These are phyloP conservation scores for Eciton burchellii DNA, from an alignment of 1,140 invertebrate species.

Conservation along the genomic window DNA sequence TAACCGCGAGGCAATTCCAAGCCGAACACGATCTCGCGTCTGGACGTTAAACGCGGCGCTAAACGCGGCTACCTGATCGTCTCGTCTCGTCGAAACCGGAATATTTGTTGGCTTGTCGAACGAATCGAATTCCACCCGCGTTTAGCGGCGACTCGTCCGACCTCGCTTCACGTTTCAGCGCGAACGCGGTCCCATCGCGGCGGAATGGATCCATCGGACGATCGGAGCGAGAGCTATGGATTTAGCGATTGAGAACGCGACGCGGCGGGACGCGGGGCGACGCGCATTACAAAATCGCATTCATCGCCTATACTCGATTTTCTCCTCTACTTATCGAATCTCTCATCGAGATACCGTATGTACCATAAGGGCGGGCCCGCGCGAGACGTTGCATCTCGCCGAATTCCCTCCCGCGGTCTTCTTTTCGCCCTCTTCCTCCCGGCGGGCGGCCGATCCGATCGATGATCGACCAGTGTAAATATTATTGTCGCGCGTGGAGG, in stretches of 20 bases:
- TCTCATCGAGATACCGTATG: slow-evolving; percentile 67
- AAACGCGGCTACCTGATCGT: neutral
- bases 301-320: slow-evolving; percentile 76
- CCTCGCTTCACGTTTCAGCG: neutral
- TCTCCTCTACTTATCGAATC: slow-evolving; percentile 70
- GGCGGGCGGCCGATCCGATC: slow-evolving; percentile 16
- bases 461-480: slow-evolving; percentile 64
- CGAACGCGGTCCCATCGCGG: neutral
- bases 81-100: neutral
- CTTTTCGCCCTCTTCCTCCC: slow-evolving; percentile 14
- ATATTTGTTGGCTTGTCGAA: neutral
- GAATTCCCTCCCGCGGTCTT: slow-evolving; percentile 38
- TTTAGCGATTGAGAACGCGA: neutral
- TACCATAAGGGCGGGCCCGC: slow-evolving; percentile 45
- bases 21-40: neutral
- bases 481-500: slow-evolving; percentile 35
- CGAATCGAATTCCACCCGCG: neutral
- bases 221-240: neutral
- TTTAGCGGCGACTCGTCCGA: neutral
- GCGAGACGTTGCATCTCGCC: neutral
- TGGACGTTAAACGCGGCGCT: neutral
- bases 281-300: slow-evolving; percentile 61
- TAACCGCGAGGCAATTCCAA: neutral
- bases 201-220: neutral
- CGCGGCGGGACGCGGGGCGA: slow-evolving; percentile 34